Evolutionary conservation across 2,113 vertebrate species (phyloP).

Genomic region (Bucco capensis): DNA sequence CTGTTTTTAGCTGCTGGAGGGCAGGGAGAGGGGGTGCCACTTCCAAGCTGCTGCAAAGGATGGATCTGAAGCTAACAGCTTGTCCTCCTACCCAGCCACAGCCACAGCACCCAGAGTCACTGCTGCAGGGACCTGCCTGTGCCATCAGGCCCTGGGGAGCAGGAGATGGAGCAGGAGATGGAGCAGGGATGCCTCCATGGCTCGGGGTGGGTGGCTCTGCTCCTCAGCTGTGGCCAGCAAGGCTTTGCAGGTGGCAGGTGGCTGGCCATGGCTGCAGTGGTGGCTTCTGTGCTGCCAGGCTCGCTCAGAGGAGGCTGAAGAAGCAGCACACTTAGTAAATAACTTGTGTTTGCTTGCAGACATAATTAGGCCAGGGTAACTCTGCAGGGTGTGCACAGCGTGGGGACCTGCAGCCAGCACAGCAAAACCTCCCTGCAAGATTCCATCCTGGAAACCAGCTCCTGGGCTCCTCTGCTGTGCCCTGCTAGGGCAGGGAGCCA

Average conservation of each 20-base stretch:
- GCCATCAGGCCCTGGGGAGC: neutral
- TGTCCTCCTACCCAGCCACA: conserved; percentile 46
- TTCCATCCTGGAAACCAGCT: fast-evolving
- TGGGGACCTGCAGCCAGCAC: neutral
- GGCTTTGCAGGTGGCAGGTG: fast-evolving
- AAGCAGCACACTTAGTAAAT: neutral
- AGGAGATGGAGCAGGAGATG: too few species aligned
- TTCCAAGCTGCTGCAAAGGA: conserved; percentile 56
- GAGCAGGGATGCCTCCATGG: fast-evolving
- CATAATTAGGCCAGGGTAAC: neutral
- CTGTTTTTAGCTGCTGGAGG: conserved; percentile 57
- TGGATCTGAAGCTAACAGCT: conserved; percentile 61
- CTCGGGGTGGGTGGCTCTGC: neutral
- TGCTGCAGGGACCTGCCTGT: neutral
- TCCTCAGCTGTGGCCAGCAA: fast-evolving
- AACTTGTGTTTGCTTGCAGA: neutral
- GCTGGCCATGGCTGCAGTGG: fast-evolving
- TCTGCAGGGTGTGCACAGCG: neutral
- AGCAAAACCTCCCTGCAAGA: neutral
- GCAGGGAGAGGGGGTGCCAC: conserved; percentile 48
- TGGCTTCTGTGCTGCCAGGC: neutral
- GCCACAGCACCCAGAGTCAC: neutral
- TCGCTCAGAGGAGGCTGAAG: neutral
- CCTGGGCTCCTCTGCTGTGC: too few species aligned
- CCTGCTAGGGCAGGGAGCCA: neutral